These are phyloP conservation scores for Porites divaricata DNA, from an alignment of 92 coral and sea anemone genomes.

Conservation along the genomic window DNA sequence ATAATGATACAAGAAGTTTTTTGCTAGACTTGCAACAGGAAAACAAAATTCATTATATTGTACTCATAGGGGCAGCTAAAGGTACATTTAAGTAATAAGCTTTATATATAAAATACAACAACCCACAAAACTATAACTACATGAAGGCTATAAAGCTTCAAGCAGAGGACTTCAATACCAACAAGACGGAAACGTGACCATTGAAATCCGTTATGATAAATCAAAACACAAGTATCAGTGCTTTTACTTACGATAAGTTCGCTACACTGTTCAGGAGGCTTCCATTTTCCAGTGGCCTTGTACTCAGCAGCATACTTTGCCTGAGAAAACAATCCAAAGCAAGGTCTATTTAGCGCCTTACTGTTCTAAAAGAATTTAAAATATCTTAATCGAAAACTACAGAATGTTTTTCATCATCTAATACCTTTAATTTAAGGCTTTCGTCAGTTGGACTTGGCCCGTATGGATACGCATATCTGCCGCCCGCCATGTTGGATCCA, in stretches of 20 bases:
- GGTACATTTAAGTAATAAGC: too few relatives aligned
- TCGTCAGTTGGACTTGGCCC: constrained; percentile 85
- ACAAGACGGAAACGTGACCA: too few relatives aligned
- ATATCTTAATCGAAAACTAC: background rate
- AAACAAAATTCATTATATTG: too few relatives aligned
- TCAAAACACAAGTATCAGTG: background rate
- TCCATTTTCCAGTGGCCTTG: constrained; percentile 31
- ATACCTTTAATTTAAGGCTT: constrained; percentile 79
- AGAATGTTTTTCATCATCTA: background rate
- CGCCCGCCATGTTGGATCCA: constrained; percentile 80
- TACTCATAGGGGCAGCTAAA: too few relatives aligned
- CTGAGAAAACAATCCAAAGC: background rate
- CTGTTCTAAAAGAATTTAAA: background rate
- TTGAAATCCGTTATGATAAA: background rate
- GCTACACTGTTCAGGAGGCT: constrained; percentile 71
- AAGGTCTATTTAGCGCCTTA: background rate
- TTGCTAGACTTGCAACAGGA: too few relatives aligned
- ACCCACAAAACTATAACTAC: too few relatives aligned
- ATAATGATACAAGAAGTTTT: too few relatives aligned
- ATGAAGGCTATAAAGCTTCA: too few relatives aligned
- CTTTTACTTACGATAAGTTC: constrained; percentile 66
- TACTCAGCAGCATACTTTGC: constrained; percentile 41
- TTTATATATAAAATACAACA: too few relatives aligned
- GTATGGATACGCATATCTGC: constrained; percentile 44
- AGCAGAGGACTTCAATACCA: too few relatives aligned